Evolutionary conservation across 2,797 vertebrate genomes (phyloP), one percentile per base, ranked within the genome.

Genomic region (Scleropages formosus): DNA sequence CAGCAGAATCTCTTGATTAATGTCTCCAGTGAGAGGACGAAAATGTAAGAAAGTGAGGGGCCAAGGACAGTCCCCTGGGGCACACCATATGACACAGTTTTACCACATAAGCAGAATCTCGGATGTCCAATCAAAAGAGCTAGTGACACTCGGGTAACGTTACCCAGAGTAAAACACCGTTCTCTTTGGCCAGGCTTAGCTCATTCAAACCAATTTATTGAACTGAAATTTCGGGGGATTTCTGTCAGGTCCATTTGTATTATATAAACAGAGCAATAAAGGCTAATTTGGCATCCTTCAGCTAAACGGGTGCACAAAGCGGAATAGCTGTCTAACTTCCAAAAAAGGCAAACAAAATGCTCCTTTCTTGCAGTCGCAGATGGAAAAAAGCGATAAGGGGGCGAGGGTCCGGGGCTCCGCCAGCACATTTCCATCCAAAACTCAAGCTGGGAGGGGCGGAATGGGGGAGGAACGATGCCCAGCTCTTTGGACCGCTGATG

Each of bases 391-490:
- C 74, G 10, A 13, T 73, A 74, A 65, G 81, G 81, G 87, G 84
- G n/a, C n/a, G 80, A 77, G 61, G 61, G 77, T 46, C 73, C 73
- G 20, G 22, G n/a, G 53, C 22, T 72, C 74, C 70, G 77, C 39
- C 70, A 58, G 58, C 22, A 7, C 58, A 51, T 66, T 64, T 44
- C 68, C 58, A 62, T 22, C 3, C 82, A 56, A 79, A 77, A 78
- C 63, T 39, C 80, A 47, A 61, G 59, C 46, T 49, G 46, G 72
- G 72, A 65, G 63, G 47, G 20, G 13, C 76, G 59, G 73, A 77
- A 88, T 87, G 86, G 84, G 85, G 60, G 79, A 24, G 80, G 82
- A 82, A 86, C 87, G 85, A 85, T 86, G 88, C 31, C 84, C 84
- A 88, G 89, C 87, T 83, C 81, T 72, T 85, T 84, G 83, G 75